Evolutionary conservation across 64 coral and sea anemone species (phyloP), one percentile per base, ranked within the genome.

Genomic region (Trachythela sp.): DNA sequence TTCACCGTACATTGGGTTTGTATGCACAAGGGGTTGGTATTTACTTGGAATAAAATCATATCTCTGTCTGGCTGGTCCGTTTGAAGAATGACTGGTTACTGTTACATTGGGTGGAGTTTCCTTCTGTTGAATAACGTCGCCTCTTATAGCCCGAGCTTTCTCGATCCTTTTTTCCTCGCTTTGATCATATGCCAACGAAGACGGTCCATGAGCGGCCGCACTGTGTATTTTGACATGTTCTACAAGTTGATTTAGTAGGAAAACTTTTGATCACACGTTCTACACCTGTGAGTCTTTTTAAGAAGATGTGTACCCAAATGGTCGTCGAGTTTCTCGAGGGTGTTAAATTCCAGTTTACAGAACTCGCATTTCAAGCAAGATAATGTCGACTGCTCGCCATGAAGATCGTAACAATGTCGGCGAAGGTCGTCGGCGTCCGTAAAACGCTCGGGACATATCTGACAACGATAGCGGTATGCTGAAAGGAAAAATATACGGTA

Each of bases 291-390:
- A 35, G 75, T 80, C 17, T 80, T 80, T 9, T 39, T 36, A 9
- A 80, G 75, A 14, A 11, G 75, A 39, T 80, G 75, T 13, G 75
- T 80, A 0, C 75, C 37, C 33, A 80, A 80, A 22, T 80, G 75
- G 9, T 37, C 33, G 31, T 80, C 75, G 30, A 80, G 75, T 38
- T 35, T 30, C 13, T 80, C 37, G 8, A 80, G 8, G 20, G 9
- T 80, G 31, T 18, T 35, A 15, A 80, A 35, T 36, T 80, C 33
- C 37, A 80, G 37, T 13, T 80, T 80, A 18, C 75, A 80, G 75
- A 80, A 80, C 34, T 80, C 75, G 75, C 75, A 80, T 80, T 80
- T 80, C 75, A 80, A 30, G 26, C 75, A 80, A 30, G 31, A 37
- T 38, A 39, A 37, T 30, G 75, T 39, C 33, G 33, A 80, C 75